Conservation (phyloP, 2,113 vertebrate species). For the Rhinolophus ferrumequinum region DNA sequence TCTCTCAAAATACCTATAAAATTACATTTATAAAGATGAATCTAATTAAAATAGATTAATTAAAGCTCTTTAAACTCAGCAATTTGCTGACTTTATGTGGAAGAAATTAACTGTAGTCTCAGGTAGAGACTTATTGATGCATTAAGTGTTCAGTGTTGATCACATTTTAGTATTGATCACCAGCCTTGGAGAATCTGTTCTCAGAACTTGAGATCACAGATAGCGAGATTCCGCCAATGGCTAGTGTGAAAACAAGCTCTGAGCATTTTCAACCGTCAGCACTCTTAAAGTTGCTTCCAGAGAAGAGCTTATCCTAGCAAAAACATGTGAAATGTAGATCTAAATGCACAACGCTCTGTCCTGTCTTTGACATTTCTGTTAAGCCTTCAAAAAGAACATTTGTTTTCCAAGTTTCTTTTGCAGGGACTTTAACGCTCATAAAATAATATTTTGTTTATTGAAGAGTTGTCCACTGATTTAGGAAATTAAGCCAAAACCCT, state of each 20-base stretch:
- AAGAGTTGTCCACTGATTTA: not conserved
- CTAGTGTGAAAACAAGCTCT: constrained; percentile 28
- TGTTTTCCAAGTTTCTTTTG: constrained; percentile 20
- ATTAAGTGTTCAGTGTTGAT: not conserved
- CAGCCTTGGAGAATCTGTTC: constrained; percentile 30
- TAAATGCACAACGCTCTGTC: not conserved
- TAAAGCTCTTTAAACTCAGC: not conserved
- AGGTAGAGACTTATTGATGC: not conserved
- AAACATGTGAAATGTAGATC: not conserved
- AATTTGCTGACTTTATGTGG: not conserved
- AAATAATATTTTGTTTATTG: not conserved
- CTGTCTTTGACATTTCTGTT: not conserved
- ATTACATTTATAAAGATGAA: not conserved
- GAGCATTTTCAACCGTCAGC: constrained; percentile 19
- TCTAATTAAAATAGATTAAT: not conserved
- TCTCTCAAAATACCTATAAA: constrained; percentile 27
- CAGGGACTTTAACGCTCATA: not conserved
- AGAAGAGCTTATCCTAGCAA: not conserved
- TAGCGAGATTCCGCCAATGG: not conserved
- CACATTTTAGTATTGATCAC: not conserved
- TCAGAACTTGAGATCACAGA: not conserved
- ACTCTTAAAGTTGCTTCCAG: not conserved
- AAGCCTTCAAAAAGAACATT: not conserved
- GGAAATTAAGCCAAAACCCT: not conserved
- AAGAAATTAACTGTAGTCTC: not conserved